Conservation (phyloP, 2,888 invertebrate genomes). For the Pyrrhosoma nymphula region DNA sequence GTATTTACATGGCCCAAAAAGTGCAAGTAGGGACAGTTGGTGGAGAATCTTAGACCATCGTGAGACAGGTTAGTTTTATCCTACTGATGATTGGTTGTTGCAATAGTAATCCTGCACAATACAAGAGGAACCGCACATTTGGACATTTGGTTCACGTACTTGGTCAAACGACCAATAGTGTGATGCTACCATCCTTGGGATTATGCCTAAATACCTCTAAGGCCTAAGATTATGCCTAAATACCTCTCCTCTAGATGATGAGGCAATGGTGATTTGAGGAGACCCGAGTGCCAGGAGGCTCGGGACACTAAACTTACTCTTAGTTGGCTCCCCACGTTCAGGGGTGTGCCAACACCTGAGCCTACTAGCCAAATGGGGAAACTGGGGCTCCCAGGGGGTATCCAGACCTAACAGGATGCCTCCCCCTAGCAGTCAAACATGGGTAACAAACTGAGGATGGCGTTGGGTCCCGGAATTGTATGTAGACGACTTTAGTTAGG, state of each 20-base stretch:
- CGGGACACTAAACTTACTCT: constrained; percentile 77
- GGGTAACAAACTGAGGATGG: constrained; percentile 77
- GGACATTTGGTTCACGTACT: constrained; percentile 83
- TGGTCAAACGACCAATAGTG: constrained; percentile 83
- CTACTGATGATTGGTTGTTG: constrained; percentile 81
- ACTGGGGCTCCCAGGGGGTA: constrained; percentile 73
- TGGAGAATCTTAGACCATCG: constrained; percentile 85
- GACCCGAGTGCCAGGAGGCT: constrained; percentile 79
- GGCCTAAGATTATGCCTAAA: no score
- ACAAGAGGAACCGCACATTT: constrained; percentile 82
- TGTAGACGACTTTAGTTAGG: constrained; percentile 83
- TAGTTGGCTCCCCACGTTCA: constrained; percentile 73
- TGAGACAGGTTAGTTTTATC: constrained; percentile 84
- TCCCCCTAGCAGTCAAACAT: constrained; percentile 75
- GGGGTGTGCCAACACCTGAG: constrained; percentile 75
- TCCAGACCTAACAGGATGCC: constrained; percentile 75
- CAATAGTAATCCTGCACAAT: constrained; percentile 81
- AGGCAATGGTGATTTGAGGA: constrained; percentile 78
- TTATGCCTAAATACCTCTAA: constrained; percentile 82
- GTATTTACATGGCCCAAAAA: no score
- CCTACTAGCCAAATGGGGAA: constrained; percentile 77
- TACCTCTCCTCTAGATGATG: constrained; percentile 79
- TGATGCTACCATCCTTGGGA: no score
- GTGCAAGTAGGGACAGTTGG: no score
- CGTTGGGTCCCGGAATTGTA: constrained; percentile 82